Evolutionary conservation across 2,888 invertebrate species (phyloP).

Genomic region (Drymonia ruficornis): DNA sequence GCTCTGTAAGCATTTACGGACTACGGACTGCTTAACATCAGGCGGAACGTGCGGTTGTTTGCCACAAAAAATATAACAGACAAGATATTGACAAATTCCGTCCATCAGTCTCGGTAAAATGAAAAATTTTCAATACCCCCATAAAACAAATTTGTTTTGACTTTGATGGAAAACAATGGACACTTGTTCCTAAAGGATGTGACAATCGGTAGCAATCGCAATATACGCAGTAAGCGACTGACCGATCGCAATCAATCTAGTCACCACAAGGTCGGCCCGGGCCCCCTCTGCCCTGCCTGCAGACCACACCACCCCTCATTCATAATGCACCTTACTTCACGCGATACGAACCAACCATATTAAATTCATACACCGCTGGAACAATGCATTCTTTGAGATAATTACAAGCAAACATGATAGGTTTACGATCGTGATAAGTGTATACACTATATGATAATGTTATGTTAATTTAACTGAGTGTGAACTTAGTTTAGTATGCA

Average conservation of each 20-base stretch:
- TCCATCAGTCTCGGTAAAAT: too few relatives aligned
- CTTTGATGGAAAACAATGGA: too few relatives aligned
- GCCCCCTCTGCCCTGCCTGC: constrained; percentile 31
- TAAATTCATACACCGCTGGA: constrained; percentile 28
- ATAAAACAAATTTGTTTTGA: too few relatives aligned
- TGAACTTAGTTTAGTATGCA: background rate
- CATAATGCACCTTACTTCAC: constrained; percentile 64
- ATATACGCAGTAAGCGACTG: constrained; percentile 23
- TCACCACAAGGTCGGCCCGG: constrained; percentile 29
- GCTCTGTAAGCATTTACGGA: too few relatives aligned
- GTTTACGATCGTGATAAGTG: constrained; percentile 7
- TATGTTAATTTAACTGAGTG: constrained; percentile 3
- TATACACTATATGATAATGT: background rate
- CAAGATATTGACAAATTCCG: too few relatives aligned
- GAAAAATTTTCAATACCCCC: too few relatives aligned
- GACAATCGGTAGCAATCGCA: constrained; percentile 18
- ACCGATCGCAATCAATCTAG: constrained; percentile 60
- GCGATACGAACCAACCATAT: constrained; percentile 33
- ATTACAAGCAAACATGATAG: constrained; percentile 12
- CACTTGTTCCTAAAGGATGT: background rate
- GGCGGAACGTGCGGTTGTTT: too few relatives aligned
- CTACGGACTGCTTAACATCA: too few relatives aligned
- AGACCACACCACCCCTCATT: constrained; percentile 46
- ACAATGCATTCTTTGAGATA: constrained; percentile 15
- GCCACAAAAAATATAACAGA: too few relatives aligned